Conservation (phyloP, 2,888 invertebrate species). For the Lucinisca nassula region DNA sequence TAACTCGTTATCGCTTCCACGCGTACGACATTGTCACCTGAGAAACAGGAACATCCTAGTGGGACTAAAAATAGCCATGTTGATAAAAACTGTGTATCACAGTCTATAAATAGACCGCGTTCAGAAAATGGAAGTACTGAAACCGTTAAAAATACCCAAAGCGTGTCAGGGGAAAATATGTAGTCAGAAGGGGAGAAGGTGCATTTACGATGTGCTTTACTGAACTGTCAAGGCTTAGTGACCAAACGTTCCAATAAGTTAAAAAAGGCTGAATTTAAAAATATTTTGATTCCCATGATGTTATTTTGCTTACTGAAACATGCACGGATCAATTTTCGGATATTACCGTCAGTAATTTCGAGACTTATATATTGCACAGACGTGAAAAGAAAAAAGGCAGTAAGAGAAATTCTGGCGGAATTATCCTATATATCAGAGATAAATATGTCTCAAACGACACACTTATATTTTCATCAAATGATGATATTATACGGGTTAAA, state of each 20-base stretch:
- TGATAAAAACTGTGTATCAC: too few species aligned
- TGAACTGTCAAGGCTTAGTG: background rate
- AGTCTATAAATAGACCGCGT: too few species aligned
- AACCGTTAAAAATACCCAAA: too few species aligned
- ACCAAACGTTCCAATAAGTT: background rate
- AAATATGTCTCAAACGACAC: conserved; percentile 9
- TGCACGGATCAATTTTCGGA: conserved; percentile 28
- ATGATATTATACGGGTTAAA: conserved; percentile 19
- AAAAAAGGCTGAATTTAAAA: background rate
- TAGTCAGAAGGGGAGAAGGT: background rate
- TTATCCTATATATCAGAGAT: background rate
- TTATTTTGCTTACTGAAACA: conserved; percentile 35
- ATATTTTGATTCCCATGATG: conserved; percentile 22
- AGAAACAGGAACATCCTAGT: too few species aligned
- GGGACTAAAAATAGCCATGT: too few species aligned
- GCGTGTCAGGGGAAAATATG: too few species aligned
- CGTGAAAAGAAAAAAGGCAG: background rate
- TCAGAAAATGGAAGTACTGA: too few species aligned
- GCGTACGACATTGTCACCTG: too few species aligned
- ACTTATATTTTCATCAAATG: background rate
- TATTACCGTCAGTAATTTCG: conserved; percentile 24
- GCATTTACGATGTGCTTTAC: too few species aligned
- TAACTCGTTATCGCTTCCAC: too few species aligned
- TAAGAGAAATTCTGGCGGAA: conserved; percentile 9
- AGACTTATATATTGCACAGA: conserved; percentile 18